These are phyloP conservation scores for Cloeon dipterum DNA, from an alignment of 2,888 invertebrate species.

Conservation along the genomic window DNA sequence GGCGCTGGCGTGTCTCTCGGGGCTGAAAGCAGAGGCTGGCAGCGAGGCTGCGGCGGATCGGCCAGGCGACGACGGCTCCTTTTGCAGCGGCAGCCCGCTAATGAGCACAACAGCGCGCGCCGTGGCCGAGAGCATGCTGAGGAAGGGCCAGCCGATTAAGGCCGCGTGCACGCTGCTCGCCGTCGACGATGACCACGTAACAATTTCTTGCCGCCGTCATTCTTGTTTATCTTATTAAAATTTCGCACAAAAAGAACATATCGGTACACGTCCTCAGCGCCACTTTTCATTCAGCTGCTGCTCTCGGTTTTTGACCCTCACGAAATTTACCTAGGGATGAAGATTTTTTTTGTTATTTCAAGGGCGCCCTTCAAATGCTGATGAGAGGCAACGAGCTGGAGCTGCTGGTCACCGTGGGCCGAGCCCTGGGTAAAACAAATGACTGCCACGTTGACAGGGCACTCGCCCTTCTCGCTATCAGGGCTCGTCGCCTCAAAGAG, in stretches of 20 bases:
- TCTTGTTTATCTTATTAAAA: no score
- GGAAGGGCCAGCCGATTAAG: slow-evolving; percentile 16
- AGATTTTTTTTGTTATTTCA: no score
- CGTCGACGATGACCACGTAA: slow-evolving; percentile 13
- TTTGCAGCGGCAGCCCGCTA: slow-evolving; percentile 7
- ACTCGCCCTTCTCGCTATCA: not conserved
- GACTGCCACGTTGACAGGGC: slow-evolving; percentile 1
- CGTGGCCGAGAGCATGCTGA: slow-evolving; percentile 15
- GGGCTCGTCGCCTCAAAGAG: not conserved
- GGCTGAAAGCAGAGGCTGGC: not conserved
- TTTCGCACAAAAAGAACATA: no score
- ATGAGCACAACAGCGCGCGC: slow-evolving; percentile 10
- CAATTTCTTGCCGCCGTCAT: not conserved
- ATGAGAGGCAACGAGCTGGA: slow-evolving; percentile 19
- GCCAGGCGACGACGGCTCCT: not conserved
- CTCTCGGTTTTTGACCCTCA: no score
- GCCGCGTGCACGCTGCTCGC: slow-evolving; percentile 20
- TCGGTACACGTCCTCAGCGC: no score
- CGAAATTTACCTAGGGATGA: no score
- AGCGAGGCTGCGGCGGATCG: not conserved
- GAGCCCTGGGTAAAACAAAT: slow-evolving; percentile 1
- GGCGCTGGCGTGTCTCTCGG: not conserved
- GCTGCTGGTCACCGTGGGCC: slow-evolving; percentile 16
- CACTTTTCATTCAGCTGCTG: no score
- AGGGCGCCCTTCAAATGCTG: slow-evolving; percentile 16